Evolutionary conservation across 1,140 invertebrate genomes (phyloP).

Genomic region (Leptonema lineaticorne): DNA sequence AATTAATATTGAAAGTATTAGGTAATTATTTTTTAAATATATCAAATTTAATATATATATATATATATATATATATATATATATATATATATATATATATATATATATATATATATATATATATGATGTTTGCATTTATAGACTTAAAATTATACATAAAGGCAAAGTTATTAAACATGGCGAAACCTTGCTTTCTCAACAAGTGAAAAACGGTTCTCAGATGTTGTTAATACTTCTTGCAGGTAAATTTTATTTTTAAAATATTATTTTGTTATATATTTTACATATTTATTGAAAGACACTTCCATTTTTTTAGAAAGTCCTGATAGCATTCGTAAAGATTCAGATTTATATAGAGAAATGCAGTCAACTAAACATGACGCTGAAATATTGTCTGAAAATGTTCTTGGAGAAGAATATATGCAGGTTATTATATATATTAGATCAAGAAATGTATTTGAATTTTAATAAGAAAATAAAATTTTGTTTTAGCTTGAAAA

Average conservation of each 20-base stretch:
- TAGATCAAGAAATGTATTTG: background rate
- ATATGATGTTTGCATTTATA: constrained; percentile 38
- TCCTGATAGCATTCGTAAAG: constrained; percentile 48
- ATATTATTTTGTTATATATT: background rate
- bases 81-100: background rate
- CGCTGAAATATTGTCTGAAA: constrained; percentile 52
- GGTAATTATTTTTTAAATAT: constrained; percentile 44
- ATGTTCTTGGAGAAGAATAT: background rate
- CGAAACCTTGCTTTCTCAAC: constrained; percentile 57
- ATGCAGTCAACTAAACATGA: constrained; percentile 60
- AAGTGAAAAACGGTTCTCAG: constrained; percentile 66
- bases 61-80: background rate
- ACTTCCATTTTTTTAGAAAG: constrained; percentile 42
- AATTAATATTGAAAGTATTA: constrained; percentile 49
- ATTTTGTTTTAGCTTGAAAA: constrained; percentile 66
- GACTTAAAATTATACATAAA: constrained; percentile 67
- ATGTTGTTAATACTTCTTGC: constrained; percentile 65
- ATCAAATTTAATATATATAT: background rate
- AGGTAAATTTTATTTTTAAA: constrained; percentile 45
- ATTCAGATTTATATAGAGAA: constrained; percentile 51
- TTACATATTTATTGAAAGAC: constrained; percentile 11
- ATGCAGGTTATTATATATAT: constrained; percentile 16
- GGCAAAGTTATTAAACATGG: constrained; percentile 65
- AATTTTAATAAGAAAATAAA: constrained; percentile 12
- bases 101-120: background rate